A percentile compares a stretch with the other conserved stretches of the same genome.
Conservation (phyloP, 2,797 vertebrate species). For the Gobionotothen gibberifrons region DNA sequence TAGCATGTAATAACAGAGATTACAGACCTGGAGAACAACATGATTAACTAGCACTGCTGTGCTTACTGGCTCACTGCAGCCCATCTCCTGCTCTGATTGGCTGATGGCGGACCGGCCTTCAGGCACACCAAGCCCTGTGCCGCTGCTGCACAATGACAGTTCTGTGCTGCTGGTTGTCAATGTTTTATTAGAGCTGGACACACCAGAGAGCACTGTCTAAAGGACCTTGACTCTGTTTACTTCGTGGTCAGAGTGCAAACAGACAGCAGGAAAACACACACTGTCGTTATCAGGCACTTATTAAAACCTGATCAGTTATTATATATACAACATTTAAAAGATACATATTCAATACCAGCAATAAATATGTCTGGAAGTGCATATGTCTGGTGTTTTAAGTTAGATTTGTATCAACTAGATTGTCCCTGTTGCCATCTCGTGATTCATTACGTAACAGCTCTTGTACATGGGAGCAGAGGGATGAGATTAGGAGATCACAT, state of each 20-base stretch:
- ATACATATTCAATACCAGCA: neutral
- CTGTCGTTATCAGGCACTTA: neutral
- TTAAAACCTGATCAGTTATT: neutral
- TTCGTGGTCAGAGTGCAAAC: conserved; percentile 37
- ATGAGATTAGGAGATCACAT: conserved; percentile 50
- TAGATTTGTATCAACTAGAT: neutral
- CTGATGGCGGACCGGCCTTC: conserved; percentile 56
- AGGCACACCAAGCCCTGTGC: conserved; percentile 52
- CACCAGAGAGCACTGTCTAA: conserved; percentile 24
- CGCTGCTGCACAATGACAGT: conserved; percentile 52
- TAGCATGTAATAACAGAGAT: conserved; percentile 4
- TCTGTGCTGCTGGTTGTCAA: conserved; percentile 54
- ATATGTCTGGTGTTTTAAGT: neutral
- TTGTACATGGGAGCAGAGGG: conserved; percentile 26
- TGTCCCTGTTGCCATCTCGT: conserved; percentile 28
- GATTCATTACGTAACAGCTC: conserved; percentile 43
- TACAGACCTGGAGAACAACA: conserved; percentile 24
- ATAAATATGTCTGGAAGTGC: neutral
- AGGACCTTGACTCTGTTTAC: conserved; percentile 49
- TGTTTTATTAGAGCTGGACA: conserved; percentile 50
- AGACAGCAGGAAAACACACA: conserved; percentile 11
- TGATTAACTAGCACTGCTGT: conserved; percentile 32
- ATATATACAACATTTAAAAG: neutral
- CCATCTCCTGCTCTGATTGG: conserved; percentile 69
- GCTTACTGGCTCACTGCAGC: conserved; percentile 22